phyloP scores from a whole-genome alignment of 2,888 invertebrate species.

The Pterostichus madidus region DNA sequence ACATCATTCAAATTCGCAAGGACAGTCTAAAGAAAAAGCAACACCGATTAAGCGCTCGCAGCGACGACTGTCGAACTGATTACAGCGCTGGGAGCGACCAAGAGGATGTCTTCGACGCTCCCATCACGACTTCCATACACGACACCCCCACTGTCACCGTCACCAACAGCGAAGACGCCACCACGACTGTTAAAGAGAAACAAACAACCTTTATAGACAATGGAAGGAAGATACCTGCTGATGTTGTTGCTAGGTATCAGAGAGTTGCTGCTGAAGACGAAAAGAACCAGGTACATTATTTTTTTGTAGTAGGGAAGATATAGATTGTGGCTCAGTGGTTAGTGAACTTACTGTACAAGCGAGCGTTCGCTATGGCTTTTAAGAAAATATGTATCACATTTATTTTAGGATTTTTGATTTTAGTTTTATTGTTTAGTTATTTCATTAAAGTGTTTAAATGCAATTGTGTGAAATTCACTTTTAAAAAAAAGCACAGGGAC shows the following conservation, averaged over 20 bases:
- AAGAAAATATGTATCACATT: too few relatives aligned
- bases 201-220: background rate
- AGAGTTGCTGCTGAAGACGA: conserved; percentile 72
- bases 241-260: conserved; percentile 74
- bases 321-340: too few relatives aligned
- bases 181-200: conserved; percentile 17
- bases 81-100: conserved; percentile 74
- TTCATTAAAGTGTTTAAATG: too few relatives aligned
- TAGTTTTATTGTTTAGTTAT: too few relatives aligned
- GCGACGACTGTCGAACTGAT: conserved; percentile 75
- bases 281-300: conserved; percentile 67
- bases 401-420: too few relatives aligned
- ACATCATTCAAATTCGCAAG: conserved; percentile 86
- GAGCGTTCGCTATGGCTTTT: too few relatives aligned
- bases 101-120: conserved; percentile 74
- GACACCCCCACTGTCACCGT: conserved; percentile 54
- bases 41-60: conserved; percentile 74
- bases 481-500: too few relatives aligned
- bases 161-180: conserved; percentile 46
- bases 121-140: background rate
- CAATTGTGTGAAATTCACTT: too few relatives aligned
- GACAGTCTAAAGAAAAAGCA: conserved; percentile 83
- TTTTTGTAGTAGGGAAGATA: too few relatives aligned
- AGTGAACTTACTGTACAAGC: too few relatives aligned
- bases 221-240: conserved; percentile 72